Conservation (phyloP, 2,888 invertebrate species). For the Plutella xylostella region DNA sequence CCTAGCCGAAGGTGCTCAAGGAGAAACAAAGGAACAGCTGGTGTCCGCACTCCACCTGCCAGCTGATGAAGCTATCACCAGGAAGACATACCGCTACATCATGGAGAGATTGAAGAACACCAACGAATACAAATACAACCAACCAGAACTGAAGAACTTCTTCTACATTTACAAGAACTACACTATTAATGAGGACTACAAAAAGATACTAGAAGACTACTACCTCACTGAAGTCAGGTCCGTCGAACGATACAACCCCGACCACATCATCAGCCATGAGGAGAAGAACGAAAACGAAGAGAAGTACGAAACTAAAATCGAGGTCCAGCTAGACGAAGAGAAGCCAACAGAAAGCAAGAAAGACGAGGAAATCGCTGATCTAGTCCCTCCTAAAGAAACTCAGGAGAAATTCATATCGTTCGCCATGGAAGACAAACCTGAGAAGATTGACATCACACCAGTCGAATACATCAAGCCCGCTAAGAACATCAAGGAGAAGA, state of each 20-base stretch:
- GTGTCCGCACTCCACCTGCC: conserved; percentile 68
- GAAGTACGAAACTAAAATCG: conserved; percentile 8
- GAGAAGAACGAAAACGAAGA: conserved; percentile 36
- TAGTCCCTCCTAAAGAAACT: conserved; percentile 49
- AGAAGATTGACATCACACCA: conserved; percentile 44
- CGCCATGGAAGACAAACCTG: conserved; percentile 59
- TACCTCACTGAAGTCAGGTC: conserved; percentile 74
- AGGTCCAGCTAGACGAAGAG: conserved; percentile 39
- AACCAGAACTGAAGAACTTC: conserved; percentile 74
- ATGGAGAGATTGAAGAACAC: conserved; percentile 63
- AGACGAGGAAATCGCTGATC: conserved; percentile 38
- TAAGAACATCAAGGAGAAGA: conserved; percentile 64
- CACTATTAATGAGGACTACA: conserved; percentile 71
- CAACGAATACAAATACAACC: conserved; percentile 56
- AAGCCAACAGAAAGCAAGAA: conserved; percentile 29
- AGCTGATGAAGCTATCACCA: conserved; percentile 48
- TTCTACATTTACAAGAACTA: conserved; percentile 77
- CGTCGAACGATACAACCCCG: conserved; percentile 53
- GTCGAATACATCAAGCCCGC: conserved; percentile 46
- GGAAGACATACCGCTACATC: conserved; percentile 57
- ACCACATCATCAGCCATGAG: conserved; percentile 33
- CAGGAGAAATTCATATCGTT: conserved; percentile 67
- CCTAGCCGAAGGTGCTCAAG: conserved; percentile 72
- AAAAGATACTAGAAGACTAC: conserved; percentile 66
- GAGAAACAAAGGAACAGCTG: conserved; percentile 71